These are phyloP conservation scores for Dryococelus australis DNA, from an alignment of 2,888 invertebrate genomes.

Conservation along the genomic window DNA sequence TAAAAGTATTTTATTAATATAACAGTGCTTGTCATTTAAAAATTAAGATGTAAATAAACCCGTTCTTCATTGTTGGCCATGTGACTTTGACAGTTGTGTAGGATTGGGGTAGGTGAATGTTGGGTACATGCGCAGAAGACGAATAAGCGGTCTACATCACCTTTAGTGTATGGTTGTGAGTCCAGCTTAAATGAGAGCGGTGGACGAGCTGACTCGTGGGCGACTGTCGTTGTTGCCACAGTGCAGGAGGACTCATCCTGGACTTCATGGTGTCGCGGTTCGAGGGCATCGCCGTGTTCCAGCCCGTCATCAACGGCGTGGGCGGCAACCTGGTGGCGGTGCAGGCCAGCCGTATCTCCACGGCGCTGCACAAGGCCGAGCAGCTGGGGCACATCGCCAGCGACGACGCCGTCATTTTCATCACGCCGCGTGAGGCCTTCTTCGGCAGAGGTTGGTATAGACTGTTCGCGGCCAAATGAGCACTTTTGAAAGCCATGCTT, in stretches of 20 bases:
- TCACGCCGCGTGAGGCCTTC: constrained; percentile 67
- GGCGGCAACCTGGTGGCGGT: constrained; percentile 84
- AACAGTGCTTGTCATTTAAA: too few species aligned
- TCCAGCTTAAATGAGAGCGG: too few species aligned
- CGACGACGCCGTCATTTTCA: constrained; percentile 64
- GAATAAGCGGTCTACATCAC: too few species aligned
- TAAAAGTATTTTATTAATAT: too few species aligned
- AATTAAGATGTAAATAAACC: too few species aligned
- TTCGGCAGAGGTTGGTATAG: constrained; percentile 64
- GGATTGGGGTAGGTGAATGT: too few species aligned
- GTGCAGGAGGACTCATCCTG: constrained; percentile 76
- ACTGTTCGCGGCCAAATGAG: too few species aligned
- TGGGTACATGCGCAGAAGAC: too few species aligned
- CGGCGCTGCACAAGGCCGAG: constrained; percentile 71
- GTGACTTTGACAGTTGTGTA: too few species aligned
- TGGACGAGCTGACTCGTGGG: background rate
- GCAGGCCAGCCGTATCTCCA: constrained; percentile 78
- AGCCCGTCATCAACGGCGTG: constrained; percentile 85
- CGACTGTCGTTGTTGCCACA: constrained; percentile 49
- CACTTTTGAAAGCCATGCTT: too few species aligned
- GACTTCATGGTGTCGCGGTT: constrained; percentile 73
- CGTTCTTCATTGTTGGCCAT: too few species aligned
- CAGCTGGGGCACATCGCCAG: constrained; percentile 68
- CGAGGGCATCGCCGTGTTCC: constrained; percentile 77
- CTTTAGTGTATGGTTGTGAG: too few species aligned